Evolutionary conservation across 2,888 invertebrate genomes (phyloP).

Genomic region (Psylliodes chrysocephalus): DNA sequence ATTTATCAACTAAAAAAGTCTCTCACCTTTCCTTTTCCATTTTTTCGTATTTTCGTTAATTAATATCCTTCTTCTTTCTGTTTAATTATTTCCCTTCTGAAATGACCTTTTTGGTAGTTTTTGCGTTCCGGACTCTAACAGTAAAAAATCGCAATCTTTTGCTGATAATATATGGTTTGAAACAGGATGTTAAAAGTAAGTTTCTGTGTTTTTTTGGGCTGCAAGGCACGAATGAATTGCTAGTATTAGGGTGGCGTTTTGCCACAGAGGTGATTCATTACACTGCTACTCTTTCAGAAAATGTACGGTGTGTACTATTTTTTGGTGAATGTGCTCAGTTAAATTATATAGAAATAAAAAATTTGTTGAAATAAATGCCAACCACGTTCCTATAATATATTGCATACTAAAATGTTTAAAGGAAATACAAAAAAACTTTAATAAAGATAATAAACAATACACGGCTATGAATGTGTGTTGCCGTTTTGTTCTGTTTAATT

Average conservation of each 20-base stretch:
- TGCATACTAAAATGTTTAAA: too few relatives aligned
- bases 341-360: too few relatives aligned
- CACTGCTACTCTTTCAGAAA: too few relatives aligned
- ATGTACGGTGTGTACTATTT: too few relatives aligned
- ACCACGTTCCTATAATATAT: too few relatives aligned
- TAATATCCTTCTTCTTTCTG: slow-evolving; percentile 12
- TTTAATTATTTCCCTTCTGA: slow-evolving; percentile 9
- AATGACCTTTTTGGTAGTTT: slow-evolving; percentile 6
- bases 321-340: too few relatives aligned
- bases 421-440: too few relatives aligned
- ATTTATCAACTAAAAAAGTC: slow-evolving; percentile 13
- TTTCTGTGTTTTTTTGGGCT: slow-evolving; percentile 8
- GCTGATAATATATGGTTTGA: slow-evolving; percentile 16
- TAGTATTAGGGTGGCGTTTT: background rate
- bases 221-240: slow-evolving; percentile 10
- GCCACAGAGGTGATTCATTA: background rate
- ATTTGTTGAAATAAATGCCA: too few relatives aligned
- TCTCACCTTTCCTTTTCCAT: background rate
- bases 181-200: slow-evolving; percentile 4
- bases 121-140: slow-evolving; percentile 3
- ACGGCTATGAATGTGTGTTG: too few relatives aligned
- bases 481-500: too few relatives aligned
- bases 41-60: background rate
- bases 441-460: too few relatives aligned
- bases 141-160: slow-evolving; percentile 14